Conservation (phyloP, 1,140 invertebrate genomes). For the Bombus waltoni region DNA sequence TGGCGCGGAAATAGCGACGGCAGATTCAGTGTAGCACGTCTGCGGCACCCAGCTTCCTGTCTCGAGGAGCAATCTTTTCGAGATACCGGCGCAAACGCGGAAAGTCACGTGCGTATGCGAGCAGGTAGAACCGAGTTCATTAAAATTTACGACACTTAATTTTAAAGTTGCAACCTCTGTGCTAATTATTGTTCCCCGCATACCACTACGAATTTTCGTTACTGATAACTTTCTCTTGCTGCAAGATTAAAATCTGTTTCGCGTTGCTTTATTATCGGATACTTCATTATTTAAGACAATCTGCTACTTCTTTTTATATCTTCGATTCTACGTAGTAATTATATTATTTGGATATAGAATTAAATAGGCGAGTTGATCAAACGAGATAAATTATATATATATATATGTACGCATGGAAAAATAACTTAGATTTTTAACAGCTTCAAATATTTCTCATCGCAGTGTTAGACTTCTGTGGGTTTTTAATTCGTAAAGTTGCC, state of each 20-base stretch:
- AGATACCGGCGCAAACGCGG: constrained; percentile 9
- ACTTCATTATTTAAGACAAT: background rate
- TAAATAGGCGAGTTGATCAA: no score
- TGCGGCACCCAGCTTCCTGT: constrained; percentile 19
- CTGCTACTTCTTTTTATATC: background rate
- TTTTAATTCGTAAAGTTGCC: no score
- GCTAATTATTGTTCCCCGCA: constrained; percentile 48
- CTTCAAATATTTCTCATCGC: no score
- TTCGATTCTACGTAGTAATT: background rate
- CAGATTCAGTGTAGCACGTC: constrained; percentile 2
- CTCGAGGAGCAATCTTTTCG: background rate
- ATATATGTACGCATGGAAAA: no score
- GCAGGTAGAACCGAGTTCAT: constrained; percentile 28
- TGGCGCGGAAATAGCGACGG: background rate
- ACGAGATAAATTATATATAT: no score
- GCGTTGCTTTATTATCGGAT: no score
- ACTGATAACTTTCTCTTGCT: background rate
- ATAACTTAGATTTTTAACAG: no score
- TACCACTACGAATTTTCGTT: constrained; percentile 7
- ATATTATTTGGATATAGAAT: no score
- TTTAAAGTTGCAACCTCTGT: constrained; percentile 47
- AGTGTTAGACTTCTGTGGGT: no score
- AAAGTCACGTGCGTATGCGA: constrained; percentile 29
- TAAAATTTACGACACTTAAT: constrained; percentile 58
- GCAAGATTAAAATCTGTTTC: background rate